Conservation (phyloP, 2,888 invertebrate genomes). For the Meghimatium bilineatum region DNA sequence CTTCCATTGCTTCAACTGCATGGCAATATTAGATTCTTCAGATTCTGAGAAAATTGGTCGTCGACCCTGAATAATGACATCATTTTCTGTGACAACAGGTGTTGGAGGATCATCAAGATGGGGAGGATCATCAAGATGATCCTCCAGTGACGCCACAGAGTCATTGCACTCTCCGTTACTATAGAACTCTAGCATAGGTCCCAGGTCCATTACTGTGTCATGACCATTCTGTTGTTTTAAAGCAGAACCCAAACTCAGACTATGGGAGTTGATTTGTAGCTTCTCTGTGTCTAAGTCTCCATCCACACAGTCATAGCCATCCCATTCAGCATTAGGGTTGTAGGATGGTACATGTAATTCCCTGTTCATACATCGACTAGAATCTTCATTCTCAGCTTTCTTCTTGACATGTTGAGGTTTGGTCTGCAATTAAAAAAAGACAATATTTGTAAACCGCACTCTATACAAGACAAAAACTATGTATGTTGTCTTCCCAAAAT, state of each 20-base stretch:
- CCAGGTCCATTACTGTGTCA: slow-evolving; percentile 43
- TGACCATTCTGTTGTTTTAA: slow-evolving; percentile 37
- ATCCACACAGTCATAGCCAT: slow-evolving; percentile 43
- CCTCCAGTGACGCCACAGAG: slow-evolving; percentile 8
- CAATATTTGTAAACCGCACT: background rate
- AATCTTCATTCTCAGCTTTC: slow-evolving; percentile 41
- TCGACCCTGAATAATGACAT: slow-evolving; percentile 48
- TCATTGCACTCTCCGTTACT: slow-evolving; percentile 32
- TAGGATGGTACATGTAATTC: background rate
- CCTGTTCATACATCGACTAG: background rate
- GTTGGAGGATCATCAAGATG: slow-evolving; percentile 36
- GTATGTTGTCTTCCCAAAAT: no score
- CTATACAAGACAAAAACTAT: no score
- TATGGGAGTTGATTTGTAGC: background rate
- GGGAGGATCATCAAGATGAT: slow-evolving; percentile 12
- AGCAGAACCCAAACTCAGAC: background rate
- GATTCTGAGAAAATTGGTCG: slow-evolving; percentile 46
- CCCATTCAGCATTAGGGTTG: slow-evolving; percentile 32
- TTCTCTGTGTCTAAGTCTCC: slow-evolving; percentile 24
- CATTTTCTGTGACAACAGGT: slow-evolving; percentile 40
- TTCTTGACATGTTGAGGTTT: slow-evolving; percentile 50
- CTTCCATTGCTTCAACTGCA: slow-evolving; percentile 43
- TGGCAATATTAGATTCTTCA: slow-evolving; percentile 42
- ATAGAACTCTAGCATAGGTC: slow-evolving; percentile 45
- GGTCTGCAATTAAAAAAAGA: slow-evolving; percentile 28